Conservation (phyloP, 2,113 vertebrate genomes). For the Prunella fulvescens region DNA sequence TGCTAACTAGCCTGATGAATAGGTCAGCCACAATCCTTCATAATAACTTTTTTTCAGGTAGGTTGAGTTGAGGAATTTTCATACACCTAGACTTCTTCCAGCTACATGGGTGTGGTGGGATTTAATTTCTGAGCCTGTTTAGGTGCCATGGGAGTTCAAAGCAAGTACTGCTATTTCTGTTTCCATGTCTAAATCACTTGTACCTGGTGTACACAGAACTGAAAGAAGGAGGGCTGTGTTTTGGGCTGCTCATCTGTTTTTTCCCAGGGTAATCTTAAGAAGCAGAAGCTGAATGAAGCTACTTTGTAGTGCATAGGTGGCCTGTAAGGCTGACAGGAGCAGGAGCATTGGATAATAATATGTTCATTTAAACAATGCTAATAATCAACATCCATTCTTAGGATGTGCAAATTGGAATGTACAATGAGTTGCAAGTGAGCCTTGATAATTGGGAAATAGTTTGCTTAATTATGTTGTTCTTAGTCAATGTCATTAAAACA, state of each 20-base stretch:
- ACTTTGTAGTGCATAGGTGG: background rate
- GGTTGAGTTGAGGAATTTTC: slow-evolving; percentile 34
- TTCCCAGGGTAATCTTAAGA: background rate
- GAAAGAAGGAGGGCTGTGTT: background rate
- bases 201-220: background rate
- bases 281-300: background rate
- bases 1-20: background rate
- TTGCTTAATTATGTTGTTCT: background rate
- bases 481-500: background rate
- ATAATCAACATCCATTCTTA: background rate
- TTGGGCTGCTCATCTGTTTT: background rate
- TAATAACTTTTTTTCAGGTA: background rate
- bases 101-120: slow-evolving; percentile 42
- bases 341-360: background rate
- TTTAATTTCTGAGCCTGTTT: slow-evolving; percentile 17
- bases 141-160: slow-evolving; percentile 26
- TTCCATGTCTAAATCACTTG: background rate
- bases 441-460: background rate
- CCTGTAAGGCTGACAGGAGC: background rate
- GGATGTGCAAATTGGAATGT: background rate
- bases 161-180: background rate
- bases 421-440: background rate
- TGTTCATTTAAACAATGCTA: background rate
- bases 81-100: slow-evolving; percentile 8
- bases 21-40: background rate